These are phyloP conservation scores for Glossophaga mutica DNA, from an alignment of 2,797 vertebrate genomes.

Conservation along the genomic window DNA sequence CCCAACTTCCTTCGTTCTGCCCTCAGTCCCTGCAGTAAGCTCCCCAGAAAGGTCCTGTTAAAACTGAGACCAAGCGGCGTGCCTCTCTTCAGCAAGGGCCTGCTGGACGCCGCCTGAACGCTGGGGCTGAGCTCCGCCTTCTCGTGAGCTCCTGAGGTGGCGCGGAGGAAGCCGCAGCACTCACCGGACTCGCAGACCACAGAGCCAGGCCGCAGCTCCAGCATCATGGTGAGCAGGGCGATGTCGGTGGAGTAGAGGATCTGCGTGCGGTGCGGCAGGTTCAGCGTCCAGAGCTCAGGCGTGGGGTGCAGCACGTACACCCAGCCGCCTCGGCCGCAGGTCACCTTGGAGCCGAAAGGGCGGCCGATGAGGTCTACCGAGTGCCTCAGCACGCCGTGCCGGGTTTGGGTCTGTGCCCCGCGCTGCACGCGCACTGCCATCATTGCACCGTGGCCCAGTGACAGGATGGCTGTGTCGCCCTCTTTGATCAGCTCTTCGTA, in stretches of 20 bases:
- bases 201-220: constrained; percentile 95
- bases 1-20: no score
- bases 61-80: fast-evolving
- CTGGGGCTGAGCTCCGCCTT: background rate
- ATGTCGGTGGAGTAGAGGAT: constrained; percentile 99
- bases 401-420: constrained; percentile 94
- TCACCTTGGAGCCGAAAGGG: constrained; percentile 94
- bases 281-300: constrained; percentile 95
- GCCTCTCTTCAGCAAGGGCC: background rate
- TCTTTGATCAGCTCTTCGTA: constrained; percentile 91
- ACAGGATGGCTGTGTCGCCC: constrained; percentile 94
- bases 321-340: constrained; percentile 96
- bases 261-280: constrained; percentile 95
- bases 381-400: constrained; percentile 94
- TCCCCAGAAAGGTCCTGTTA: background rate
- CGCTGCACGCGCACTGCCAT: constrained; percentile 92
- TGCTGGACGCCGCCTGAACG: background rate
- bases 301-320: constrained; percentile 96
- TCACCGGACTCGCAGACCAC: constrained; percentile 97
- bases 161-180: background rate
- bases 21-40: background rate
- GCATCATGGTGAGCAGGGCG: constrained; percentile 95
- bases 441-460: constrained; percentile 92
- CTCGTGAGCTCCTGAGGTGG: fast-evolving
- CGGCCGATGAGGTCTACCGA: constrained; percentile 94